Conservation (phyloP, 1,140 invertebrate genomes). For the Phymastichus coffea region DNA sequence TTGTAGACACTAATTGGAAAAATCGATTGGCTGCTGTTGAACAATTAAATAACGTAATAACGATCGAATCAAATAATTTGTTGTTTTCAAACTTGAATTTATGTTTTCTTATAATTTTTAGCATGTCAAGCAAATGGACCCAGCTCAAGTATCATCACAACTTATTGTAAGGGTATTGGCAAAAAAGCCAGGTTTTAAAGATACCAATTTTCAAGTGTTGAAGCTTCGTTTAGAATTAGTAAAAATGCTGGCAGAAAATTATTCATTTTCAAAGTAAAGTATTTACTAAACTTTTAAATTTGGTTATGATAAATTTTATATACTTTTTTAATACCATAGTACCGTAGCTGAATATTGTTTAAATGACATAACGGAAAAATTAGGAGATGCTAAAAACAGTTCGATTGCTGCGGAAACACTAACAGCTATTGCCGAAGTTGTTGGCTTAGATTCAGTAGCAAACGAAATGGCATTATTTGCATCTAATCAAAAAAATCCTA, state of each 20-base stretch:
- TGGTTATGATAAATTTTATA: background rate
- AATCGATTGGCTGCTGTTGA: conserved; percentile 77
- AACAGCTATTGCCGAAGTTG: conserved; percentile 74
- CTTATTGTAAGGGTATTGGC: conserved; percentile 72
- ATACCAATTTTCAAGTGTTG: conserved; percentile 92
- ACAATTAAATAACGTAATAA: conserved; percentile 62
- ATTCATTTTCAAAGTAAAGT: conserved; percentile 67
- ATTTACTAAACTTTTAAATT: background rate
- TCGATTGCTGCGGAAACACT: conserved; percentile 69
- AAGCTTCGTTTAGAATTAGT: conserved; percentile 80
- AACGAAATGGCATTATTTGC: conserved; percentile 71
- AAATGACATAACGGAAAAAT: conserved; percentile 79
- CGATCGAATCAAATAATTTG: conserved; percentile 14
- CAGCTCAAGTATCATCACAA: conserved; percentile 70
- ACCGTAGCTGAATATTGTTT: conserved; percentile 75
- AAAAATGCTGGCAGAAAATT: conserved; percentile 75
- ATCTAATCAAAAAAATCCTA: conserved; percentile 88
- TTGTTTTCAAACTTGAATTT: background rate
- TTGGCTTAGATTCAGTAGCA: conserved; percentile 73
- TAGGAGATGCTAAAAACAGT: conserved; percentile 83
- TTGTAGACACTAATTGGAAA: conserved; percentile 85
- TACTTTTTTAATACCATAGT: conserved; percentile 44
- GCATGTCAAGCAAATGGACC: conserved; percentile 63
- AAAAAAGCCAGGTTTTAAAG: conserved; percentile 89
- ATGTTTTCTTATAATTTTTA: conserved; percentile 33